Conservation (phyloP, 2,888 invertebrate genomes). For the Cheilosia scutellata region DNA sequence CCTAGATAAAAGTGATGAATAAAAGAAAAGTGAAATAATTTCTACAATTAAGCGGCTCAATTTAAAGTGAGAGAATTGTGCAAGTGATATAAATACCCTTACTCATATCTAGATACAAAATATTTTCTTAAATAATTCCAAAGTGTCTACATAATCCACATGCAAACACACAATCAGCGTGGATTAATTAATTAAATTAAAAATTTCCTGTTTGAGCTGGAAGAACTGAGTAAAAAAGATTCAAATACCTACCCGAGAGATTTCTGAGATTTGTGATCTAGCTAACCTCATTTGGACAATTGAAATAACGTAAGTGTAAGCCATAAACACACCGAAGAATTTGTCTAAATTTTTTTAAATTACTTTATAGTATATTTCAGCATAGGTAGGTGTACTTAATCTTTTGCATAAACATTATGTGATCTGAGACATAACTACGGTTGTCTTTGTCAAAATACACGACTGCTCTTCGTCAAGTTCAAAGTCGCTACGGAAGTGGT, state of each 20-base stretch:
- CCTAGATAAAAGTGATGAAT: slow-evolving; percentile 11
- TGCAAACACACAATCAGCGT: slow-evolving; percentile 70
- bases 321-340: not conserved
- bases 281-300: slow-evolving; percentile 44
- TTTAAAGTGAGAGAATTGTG: slow-evolving; percentile 20
- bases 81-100: slow-evolving; percentile 32
- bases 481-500: slow-evolving; percentile 26
- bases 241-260: slow-evolving; percentile 16
- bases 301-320: slow-evolving; percentile 50
- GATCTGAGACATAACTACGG: too few species aligned
- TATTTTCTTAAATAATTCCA: not conserved
- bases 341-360: slow-evolving; percentile 19
- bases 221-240: slow-evolving; percentile 38
- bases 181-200: slow-evolving; percentile 84
- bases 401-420: slow-evolving; percentile 17
- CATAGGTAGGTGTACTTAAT: not conserved
- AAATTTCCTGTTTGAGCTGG: slow-evolving; percentile 83
- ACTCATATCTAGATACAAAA: not conserved
- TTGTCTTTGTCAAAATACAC: not conserved
- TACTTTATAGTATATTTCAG: not conserved
- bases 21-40: slow-evolving; percentile 5
- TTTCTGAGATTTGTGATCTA: not conserved
- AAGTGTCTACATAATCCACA: slow-evolving; percentile 7
- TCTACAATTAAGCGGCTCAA: not conserved
- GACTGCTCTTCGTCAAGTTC: not conserved